Percentiles rank a stretch among this genome's conserved stretches.
Conservation (phyloP, 2,113 vertebrate genomes). For the Eonycteris spelaea region DNA sequence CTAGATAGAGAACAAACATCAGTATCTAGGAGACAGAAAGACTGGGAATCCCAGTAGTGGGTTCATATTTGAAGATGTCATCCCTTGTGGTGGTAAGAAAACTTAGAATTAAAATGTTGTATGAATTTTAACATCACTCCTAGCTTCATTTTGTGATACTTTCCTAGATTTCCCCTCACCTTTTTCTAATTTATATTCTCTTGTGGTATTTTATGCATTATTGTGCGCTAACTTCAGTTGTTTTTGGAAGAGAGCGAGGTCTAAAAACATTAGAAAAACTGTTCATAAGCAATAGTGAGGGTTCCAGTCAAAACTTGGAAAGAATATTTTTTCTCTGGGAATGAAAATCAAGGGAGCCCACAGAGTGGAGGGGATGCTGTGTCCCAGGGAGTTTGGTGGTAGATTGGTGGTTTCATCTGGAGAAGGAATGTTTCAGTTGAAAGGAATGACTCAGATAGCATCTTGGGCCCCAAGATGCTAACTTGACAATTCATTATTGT, state of each 20-base stretch:
- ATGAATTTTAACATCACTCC: neutral
- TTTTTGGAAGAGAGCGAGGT: neutral
- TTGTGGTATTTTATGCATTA: neutral
- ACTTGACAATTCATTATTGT: neutral
- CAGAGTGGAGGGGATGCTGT: neutral
- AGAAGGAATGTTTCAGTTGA: neutral
- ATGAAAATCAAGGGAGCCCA: neutral
- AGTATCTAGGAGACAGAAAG: neutral
- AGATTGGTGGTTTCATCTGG: neutral
- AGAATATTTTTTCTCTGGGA: neutral
- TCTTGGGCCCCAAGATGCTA: neutral
- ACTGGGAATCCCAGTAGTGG: too few relatives aligned
- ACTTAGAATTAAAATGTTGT: neutral
- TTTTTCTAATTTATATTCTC: neutral
- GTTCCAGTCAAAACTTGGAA: neutral
- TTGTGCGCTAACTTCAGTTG: neutral
- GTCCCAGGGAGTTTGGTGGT: neutral
- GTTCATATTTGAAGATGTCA: neutral
- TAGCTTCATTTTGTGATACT: neutral
- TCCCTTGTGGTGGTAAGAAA: neutral
- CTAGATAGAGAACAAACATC: neutral
- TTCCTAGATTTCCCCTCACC: neutral
- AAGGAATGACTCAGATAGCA: neutral
- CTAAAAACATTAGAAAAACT: neutral
- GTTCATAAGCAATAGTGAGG: neutral